These are phyloP conservation scores for Lasioglossum leucozonium DNA, from an alignment of 2,888 invertebrate genomes.

Conservation along the genomic window DNA sequence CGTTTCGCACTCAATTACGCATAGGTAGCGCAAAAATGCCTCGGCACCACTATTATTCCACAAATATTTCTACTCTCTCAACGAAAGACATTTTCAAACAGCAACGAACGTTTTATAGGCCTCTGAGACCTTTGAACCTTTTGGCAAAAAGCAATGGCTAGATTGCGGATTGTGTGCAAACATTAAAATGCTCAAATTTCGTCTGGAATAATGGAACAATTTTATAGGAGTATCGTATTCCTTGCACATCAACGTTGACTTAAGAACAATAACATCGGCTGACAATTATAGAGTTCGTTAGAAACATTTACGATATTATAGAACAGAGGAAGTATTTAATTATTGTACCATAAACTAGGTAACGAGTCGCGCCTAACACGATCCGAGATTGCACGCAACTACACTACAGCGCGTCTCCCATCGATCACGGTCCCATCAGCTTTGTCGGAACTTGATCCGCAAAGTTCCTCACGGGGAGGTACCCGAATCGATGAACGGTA, in stretches of 20 bases:
- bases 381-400: neutral
- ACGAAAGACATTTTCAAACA: neutral
- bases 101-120: neutral
- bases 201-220: no score
- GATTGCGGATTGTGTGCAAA: no score
- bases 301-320: neutral
- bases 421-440: neutral
- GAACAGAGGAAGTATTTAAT: neutral
- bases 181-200: no score
- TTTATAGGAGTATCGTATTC: no score
- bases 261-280: no score
- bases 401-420: neutral
- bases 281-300: no score
- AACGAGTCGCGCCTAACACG: neutral
- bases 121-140: neutral
- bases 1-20: slow-evolving; percentile 31
- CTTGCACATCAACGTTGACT: no score
- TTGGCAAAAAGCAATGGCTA: no score
- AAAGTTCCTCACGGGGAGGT: neutral
- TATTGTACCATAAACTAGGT: neutral
- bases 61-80: neutral
- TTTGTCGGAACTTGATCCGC: neutral
- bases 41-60: neutral
- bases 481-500: neutral
- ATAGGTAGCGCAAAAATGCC: neutral